A percentile compares a stretch with the other conserved stretches of the same genome.
phyloP scores from a whole-genome alignment of 2,113 vertebrate genomes.

The Vanacampus margaritifer region DNA sequence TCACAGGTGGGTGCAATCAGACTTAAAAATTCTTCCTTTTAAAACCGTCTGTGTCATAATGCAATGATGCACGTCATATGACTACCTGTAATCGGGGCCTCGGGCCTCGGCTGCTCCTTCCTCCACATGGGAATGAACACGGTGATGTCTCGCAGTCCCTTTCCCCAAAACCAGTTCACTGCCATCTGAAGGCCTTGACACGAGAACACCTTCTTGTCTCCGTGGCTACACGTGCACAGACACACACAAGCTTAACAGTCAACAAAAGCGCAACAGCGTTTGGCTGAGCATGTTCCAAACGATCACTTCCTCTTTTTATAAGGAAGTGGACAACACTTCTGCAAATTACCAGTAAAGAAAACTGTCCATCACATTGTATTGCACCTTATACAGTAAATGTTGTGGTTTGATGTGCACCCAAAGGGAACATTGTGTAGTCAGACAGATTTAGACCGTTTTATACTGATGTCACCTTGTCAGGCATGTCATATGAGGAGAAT shows the following conservation, averaged over 20 bases:
- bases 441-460: not conserved
- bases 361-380: not conserved
- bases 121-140: conserved; percentile 91
- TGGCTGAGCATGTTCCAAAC: conserved; percentile 7
- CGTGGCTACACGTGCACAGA: conserved; percentile 73
- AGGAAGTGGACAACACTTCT: conserved; percentile 26
- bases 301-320: conserved; percentile 8
- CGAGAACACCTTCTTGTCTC: conserved; percentile 87
- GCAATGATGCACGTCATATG: not conserved
- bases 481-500: not conserved
- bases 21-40: not conserved
- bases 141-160: conserved; percentile 84
- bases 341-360: conserved; percentile 1
- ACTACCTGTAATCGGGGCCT: conserved; percentile 82
- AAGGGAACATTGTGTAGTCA: not conserved
- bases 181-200: conserved; percentile 88
- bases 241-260: conserved; percentile 29
- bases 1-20: not conserved
- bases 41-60: not conserved
- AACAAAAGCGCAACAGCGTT: conserved; percentile 23
- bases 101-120: conserved; percentile 79
- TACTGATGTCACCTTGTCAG: not conserved
- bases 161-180: conserved; percentile 85
- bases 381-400: not conserved
- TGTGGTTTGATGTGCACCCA: not conserved